Conservation (phyloP, 2,888 invertebrate genomes). For the Cephus sareptanus region DNA sequence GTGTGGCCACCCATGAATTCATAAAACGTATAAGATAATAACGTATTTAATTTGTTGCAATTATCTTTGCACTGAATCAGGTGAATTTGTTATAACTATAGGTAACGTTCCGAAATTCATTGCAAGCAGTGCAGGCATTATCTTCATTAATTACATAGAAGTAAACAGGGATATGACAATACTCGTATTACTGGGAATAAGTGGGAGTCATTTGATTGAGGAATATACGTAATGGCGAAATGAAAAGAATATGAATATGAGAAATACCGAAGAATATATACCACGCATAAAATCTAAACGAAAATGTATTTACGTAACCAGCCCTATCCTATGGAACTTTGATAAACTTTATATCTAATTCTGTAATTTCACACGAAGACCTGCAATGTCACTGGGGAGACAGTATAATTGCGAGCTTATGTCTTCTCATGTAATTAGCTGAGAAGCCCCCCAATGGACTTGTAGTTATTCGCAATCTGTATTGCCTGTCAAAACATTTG, state of each 20-base stretch:
- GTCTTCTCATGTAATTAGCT: conserved; percentile 36
- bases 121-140: background rate
- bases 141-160: background rate
- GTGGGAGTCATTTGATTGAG: too few species aligned
- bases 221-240: background rate
- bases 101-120: background rate
- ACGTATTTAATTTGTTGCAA: background rate
- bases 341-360: background rate
- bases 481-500: background rate
- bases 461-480: background rate
- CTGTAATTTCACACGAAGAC: conserved; percentile 29
- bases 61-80: background rate
- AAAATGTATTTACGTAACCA: background rate
- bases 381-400: conserved; percentile 21
- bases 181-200: too few species aligned
- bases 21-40: background rate
- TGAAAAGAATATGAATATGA: background rate
- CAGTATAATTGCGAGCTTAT: background rate
- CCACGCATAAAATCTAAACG: too few species aligned
- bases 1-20: background rate
- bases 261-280: too few species aligned
- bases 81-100: too few species aligned
- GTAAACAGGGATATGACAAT: too few species aligned
- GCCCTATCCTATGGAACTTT: background rate
- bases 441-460: conserved; percentile 38